Evolutionary conservation across 2,113 vertebrate species (phyloP), one percentile per base, ranked within the genome.

Genomic region (Plectropomus leopardus): DNA sequence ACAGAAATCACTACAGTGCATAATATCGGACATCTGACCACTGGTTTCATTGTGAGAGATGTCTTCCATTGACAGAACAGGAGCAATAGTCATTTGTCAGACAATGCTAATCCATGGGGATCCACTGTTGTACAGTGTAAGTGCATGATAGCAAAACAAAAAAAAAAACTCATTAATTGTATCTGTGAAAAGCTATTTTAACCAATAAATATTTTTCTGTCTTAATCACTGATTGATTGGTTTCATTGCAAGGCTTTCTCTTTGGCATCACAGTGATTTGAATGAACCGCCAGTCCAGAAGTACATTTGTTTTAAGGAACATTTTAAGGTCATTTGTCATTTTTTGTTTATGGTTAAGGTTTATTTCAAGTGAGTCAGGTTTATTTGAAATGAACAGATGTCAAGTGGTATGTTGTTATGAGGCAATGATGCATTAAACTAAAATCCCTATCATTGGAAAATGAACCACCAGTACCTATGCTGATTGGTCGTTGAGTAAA

Each of bases 191-290:
- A 86, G 71, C 79, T 93, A 90, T 95, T 95, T 97, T 97, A 98
- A 96, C 96, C 96, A 99, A 98, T 99, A 99, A 99, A 99, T 94
- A 95, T 96, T 95, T 97, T 97, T 92, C 90, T 93, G 92, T 94
- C 92, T 87, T 88, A 88, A 88, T 19, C 50, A 32, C 16, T 65
- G 84, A 53, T 28, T 78, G 48, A 47, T 60, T 72, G 24, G 19
- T 85, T 72, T 84, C 14, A 75, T 83, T 74, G 48, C 58, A n/a
- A 44, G 14, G 13, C 40, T 0, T 63, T 45, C 0, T 54, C 8
- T 23, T 44, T 47, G 40, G 30, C 26, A 7, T 53, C 23, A 23
- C 34, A 10, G 36, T 40, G 36, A 10, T 11, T 40, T 45, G 42
- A 23, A 17, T 23, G 21, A 23, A 36, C 15, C 60, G 16, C 24